phyloP scores from a whole-genome alignment of 92 coral and sea anemone genomes.

The Porites lobata region DNA sequence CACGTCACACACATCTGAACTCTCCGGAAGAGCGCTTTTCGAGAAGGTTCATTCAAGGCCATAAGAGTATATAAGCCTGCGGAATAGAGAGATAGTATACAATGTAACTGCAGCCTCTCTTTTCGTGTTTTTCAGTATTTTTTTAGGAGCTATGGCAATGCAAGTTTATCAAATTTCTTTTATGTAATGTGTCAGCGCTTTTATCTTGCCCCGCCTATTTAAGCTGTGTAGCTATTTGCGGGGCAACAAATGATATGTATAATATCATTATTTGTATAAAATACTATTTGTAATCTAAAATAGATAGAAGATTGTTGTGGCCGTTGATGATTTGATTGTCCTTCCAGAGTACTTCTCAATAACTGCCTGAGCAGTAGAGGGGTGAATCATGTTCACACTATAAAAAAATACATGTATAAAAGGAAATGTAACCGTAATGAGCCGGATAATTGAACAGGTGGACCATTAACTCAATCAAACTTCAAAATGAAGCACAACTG shows the following conservation, averaged over 20 bases:
- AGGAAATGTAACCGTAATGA: conserved; percentile 32
- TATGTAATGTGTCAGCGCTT: too few relatives aligned
- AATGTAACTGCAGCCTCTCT: too few relatives aligned
- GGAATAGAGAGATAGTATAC: background rate
- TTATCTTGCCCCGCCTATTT: too few relatives aligned
- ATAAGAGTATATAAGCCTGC: conserved; percentile 18
- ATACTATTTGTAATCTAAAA: too few relatives aligned
- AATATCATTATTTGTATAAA: too few relatives aligned
- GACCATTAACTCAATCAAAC: conserved; percentile 34
- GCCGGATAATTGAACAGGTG: conserved; percentile 18
- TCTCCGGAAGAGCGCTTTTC: conserved; percentile 28
- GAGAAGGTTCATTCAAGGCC: conserved; percentile 22
- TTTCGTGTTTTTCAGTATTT: too few relatives aligned
- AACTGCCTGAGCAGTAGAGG: conserved; percentile 40
- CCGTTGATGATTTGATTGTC: background rate
- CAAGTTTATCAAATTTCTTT: too few relatives aligned
- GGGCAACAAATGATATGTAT: too few relatives aligned
- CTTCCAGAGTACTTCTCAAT: conserved; percentile 24
- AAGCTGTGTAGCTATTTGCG: too few relatives aligned
- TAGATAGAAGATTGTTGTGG: too few relatives aligned
- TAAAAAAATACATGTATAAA: conserved; percentile 5
- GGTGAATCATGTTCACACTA: conserved; percentile 32
- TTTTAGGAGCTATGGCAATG: too few relatives aligned
- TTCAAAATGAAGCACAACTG: conserved; percentile 26
- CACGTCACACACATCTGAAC: conserved; percentile 29